Percentiles rank a stretch among this genome's conserved stretches.
These are phyloP conservation scores for human (Homo sapiens) DNA, from an alignment of 2,113 vertebrate species.

Conservation along the genomic window GRCh38 chr18:58045001-58045500, in stretches of 20 bases:
- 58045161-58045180: not conserved
- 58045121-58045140: not conserved
- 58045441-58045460: slow-evolving; percentile 65
- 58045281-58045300: not conserved
- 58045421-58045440: slow-evolving; percentile 26
- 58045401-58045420: slow-evolving; percentile 27
- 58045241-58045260: not conserved
- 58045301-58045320: not conserved
- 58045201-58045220: not conserved
- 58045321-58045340: slow-evolving; percentile 68
- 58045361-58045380: not conserved
- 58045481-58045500: not conserved
- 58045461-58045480: slow-evolving; percentile 58
- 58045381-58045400: not conserved
- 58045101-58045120: not conserved
- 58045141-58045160: slow-evolving; percentile 39
- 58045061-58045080: slow-evolving; percentile 11
- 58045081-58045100: slow-evolving; percentile 46
- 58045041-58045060: slow-evolving; percentile 63
- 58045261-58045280: not conserved
- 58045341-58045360: slow-evolving; percentile 63
- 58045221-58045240: not conserved
- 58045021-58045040: not conserved
- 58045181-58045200: not conserved
- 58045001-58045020: not conserved